These are phyloP conservation scores for Leguminivora glycinivorella DNA, from an alignment of 1,140 invertebrate genomes.

Conservation along the genomic window DNA sequence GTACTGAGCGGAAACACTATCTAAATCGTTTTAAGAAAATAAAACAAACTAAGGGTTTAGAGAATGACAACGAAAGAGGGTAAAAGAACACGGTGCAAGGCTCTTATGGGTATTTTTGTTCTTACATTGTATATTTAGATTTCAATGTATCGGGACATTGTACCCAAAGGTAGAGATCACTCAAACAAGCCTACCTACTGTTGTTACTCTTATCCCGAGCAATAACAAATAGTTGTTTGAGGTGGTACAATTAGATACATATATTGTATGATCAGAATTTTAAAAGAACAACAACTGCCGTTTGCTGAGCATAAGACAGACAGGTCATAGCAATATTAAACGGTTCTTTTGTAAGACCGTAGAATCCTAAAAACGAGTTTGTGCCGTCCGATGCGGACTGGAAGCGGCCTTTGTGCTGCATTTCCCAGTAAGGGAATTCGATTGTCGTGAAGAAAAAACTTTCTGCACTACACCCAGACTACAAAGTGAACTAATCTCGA, in stretches of 20 bases:
- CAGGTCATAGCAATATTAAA: neutral
- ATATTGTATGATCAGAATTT: too few species aligned
- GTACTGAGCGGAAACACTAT: slow-evolving; percentile 47
- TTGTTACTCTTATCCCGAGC: too few species aligned
- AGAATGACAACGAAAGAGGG: neutral
- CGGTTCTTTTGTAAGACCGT: neutral
- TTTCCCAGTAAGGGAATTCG: slow-evolving; percentile 35
- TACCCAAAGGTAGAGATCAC: too few species aligned
- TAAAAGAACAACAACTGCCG: too few species aligned
- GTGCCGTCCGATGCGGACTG: neutral
- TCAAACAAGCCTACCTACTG: too few species aligned
- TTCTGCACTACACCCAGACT: slow-evolving; percentile 50
- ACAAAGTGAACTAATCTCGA: slow-evolving; percentile 63
- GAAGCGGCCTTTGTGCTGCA: slow-evolving; percentile 31
- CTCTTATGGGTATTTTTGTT: neutral
- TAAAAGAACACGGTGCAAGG: neutral
- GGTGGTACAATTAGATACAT: too few species aligned
- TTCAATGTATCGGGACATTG: too few species aligned
- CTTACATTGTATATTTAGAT: too few species aligned
- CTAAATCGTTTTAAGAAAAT: slow-evolving; percentile 39
- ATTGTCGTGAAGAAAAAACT: slow-evolving; percentile 50
- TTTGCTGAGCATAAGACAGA: too few species aligned
- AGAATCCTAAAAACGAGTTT: slow-evolving; percentile 7
- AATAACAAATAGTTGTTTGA: too few species aligned
- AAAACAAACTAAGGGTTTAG: neutral